These are phyloP conservation scores for Forbesichthys agassizii DNA, from an alignment of 2,113 vertebrate genomes.

Conservation along the genomic window DNA sequence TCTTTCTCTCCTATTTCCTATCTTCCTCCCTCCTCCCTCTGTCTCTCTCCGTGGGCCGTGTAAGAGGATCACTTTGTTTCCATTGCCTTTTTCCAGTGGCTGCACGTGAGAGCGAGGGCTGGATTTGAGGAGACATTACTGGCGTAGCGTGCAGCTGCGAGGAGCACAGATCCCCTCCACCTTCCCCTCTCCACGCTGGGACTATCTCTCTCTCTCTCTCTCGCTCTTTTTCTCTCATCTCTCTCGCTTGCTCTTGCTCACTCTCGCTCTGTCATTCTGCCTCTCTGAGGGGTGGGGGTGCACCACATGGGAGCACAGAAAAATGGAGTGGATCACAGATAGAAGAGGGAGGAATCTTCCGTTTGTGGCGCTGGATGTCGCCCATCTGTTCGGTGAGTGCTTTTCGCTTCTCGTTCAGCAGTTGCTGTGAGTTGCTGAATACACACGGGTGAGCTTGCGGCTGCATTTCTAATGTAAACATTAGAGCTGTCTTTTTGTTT, in stretches of 20 bases:
- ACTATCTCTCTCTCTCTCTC: conserved; percentile 40
- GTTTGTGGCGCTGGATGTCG: conserved; percentile 46
- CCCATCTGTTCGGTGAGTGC: conserved; percentile 66
- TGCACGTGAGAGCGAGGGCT: conserved; percentile 59
- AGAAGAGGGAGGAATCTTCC: conserved; percentile 64
- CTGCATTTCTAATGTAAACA: not conserved
- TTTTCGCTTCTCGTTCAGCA: conserved; percentile 30
- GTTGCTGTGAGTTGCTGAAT: conserved; percentile 38
- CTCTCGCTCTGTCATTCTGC: conserved; percentile 56
- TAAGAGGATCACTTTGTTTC: conserved; percentile 75
- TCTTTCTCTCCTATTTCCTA: conserved; percentile 11
- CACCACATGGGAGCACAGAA: conserved; percentile 69
- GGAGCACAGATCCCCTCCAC: conserved; percentile 70
- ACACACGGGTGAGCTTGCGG: not conserved
- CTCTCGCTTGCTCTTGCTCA: conserved; percentile 1
- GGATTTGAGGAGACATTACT: conserved; percentile 66
- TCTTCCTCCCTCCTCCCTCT: conserved; percentile 10
- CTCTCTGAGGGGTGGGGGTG: conserved; percentile 61
- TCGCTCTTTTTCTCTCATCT: conserved; percentile 25
- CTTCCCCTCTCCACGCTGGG: conserved; percentile 50
- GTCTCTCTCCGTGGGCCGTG: conserved; percentile 50
- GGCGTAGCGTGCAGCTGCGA: conserved; percentile 84
- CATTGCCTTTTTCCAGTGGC: conserved; percentile 66
- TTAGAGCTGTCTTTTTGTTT: conserved; percentile 5
- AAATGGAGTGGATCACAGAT: conserved; percentile 68